phyloP scores from a whole-genome alignment of 92 coral and sea anemone genomes.

The Epizoanthus rinbou region DNA sequence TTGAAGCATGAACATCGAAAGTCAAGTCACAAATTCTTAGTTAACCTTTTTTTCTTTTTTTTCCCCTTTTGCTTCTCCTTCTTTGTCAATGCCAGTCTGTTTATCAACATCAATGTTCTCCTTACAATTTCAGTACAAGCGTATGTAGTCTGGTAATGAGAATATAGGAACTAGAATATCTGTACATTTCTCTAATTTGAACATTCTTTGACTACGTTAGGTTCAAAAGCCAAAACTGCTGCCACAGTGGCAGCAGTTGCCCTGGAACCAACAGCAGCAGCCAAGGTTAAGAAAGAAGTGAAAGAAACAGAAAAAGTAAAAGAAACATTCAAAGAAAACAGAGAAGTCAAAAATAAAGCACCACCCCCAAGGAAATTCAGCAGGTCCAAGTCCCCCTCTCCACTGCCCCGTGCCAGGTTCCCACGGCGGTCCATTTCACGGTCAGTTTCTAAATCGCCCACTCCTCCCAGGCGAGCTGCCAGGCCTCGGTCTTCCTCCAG shows the following conservation, averaged over 20 bases:
- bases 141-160: no score
- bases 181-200: not conserved
- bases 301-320: slow-evolving; percentile 77
- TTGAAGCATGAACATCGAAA: no score
- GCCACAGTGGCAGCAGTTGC: slow-evolving; percentile 19
- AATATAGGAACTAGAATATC: no score
- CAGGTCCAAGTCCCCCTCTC: slow-evolving; percentile 63
- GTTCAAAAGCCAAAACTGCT: slow-evolving; percentile 54
- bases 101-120: no score
- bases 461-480: slow-evolving; percentile 64
- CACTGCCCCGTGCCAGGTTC: slow-evolving; percentile 69
- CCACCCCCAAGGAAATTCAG: slow-evolving; percentile 80
- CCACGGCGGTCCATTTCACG: slow-evolving; percentile 81
- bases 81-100: no score
- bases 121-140: no score
- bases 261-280: slow-evolving; percentile 34
- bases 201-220: slow-evolving; percentile 44
- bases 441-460: slow-evolving; percentile 77
- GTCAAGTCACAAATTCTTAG: no score
- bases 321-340: slow-evolving; percentile 67
- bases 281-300: slow-evolving; percentile 61
- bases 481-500: slow-evolving; percentile 81
- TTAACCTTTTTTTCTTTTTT: no score
- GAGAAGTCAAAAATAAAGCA: slow-evolving; percentile 75
- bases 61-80: no score